These are phyloP conservation scores for Pherbina coryleti DNA, from an alignment of 2,888 invertebrate species.

Conservation along the genomic window DNA sequence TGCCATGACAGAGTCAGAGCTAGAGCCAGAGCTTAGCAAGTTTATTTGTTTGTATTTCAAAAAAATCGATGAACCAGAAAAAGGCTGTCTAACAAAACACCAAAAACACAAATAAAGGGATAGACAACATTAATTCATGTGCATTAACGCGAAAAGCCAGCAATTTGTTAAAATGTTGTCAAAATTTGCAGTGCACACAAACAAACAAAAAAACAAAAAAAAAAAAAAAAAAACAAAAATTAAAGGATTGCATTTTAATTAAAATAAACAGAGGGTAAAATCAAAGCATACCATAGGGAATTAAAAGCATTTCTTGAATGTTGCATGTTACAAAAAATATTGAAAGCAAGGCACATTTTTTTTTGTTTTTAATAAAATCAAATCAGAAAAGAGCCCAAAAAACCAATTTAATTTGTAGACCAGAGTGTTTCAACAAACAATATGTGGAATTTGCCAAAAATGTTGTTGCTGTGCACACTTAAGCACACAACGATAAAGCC, in stretches of 20 bases:
- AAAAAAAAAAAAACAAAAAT: neutral
- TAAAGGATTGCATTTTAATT: neutral
- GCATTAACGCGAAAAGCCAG: neutral
- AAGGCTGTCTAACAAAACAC: neutral
- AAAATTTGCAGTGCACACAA: neutral
- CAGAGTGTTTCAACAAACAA: neutral
- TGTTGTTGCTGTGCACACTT: neutral
- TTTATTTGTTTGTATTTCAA: neutral
- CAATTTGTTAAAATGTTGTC: neutral
- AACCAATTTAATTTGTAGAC: neutral
- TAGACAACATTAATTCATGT: neutral
- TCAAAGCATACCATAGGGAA: neutral
- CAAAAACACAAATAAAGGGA: neutral
- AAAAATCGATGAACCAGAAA: conserved; percentile 10
- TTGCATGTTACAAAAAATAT: neutral
- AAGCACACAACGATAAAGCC: neutral
- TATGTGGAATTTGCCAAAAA: neutral
- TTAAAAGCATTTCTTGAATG: too few species aligned
- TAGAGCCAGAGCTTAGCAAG: too few species aligned
- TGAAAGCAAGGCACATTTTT: neutral
- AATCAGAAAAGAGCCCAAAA: neutral
- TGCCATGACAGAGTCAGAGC: too few species aligned
- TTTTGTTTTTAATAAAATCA: neutral
- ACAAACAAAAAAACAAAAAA: neutral
- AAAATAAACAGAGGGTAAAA: neutral